Evolutionary conservation across 1,140 invertebrate genomes (phyloP).

Genomic region (Aphis craccivora): DNA sequence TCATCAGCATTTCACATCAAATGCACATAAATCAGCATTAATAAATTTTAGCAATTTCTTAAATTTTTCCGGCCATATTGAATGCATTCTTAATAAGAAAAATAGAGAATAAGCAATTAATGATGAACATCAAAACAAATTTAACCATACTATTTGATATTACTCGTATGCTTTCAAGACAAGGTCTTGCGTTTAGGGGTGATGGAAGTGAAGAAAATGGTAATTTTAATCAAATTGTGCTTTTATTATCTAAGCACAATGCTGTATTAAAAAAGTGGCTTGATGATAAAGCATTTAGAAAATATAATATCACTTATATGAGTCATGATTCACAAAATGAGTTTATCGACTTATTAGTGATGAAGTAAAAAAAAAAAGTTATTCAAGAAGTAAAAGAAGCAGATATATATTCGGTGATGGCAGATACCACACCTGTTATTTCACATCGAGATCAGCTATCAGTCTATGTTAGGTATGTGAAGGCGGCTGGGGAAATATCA

Average conservation of each 20-base stretch:
- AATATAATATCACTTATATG: conserved; percentile 32
- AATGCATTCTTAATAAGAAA: background rate
- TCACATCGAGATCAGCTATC: conserved; percentile 7
- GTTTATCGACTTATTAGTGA: background rate
- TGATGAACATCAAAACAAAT: background rate
- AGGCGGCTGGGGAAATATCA: background rate
- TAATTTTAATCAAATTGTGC: conserved; percentile 26
- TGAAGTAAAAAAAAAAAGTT: background rate
- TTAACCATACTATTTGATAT: conserved; percentile 16
- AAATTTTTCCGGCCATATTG: background rate
- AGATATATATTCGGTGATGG: background rate
- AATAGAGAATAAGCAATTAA: background rate
- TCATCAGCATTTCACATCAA: background rate
- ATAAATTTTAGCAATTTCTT: conserved; percentile 3
- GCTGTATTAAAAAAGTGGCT: conserved; percentile 33
- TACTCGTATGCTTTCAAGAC: background rate
- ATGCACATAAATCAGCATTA: background rate
- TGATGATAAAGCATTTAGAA: background rate
- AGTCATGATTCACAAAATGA: conserved; percentile 50
- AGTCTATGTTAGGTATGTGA: background rate
- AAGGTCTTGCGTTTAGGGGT: background rate
- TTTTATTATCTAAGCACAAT: conserved; percentile 18
- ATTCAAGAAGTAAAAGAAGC: conserved; percentile 5
- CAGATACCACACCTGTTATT: conserved; percentile 25
- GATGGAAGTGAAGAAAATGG: conserved; percentile 28